A percentile compares a stretch with the other conserved stretches of the same genome.
phyloP scores from a whole-genome alignment of 2,113 vertebrate species.

The Mesoclemmys tuberculata region DNA sequence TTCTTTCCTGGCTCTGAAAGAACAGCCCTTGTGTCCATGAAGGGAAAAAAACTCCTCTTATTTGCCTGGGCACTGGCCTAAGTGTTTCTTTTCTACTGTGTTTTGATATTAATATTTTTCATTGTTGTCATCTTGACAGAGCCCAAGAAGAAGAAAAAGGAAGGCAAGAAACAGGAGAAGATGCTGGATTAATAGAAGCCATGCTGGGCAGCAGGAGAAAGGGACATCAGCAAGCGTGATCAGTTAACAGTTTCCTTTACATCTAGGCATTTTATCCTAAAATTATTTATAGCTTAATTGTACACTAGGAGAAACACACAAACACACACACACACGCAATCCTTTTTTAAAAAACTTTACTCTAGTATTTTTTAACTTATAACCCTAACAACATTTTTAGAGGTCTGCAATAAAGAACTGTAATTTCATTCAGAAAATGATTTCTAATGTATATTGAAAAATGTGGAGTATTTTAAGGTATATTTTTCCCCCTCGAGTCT shows the following conservation, averaged over 20 bases:
- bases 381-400: slow-evolving; percentile 78
- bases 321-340: slow-evolving; percentile 1
- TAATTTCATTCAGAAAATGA: slow-evolving; percentile 76
- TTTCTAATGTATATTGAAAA: slow-evolving; percentile 65
- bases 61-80: background rate
- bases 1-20: background rate
- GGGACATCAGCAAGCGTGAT: slow-evolving; percentile 71
- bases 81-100: background rate
- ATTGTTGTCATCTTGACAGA: slow-evolving; percentile 69
- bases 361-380: slow-evolving; percentile 76
- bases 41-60: background rate
- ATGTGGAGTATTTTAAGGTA: slow-evolving; percentile 31
- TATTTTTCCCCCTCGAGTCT: slow-evolving; percentile 15
- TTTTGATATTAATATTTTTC: slow-evolving; percentile 5
- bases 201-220: slow-evolving; percentile 30
- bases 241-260: slow-evolving; percentile 82
- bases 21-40: background rate
- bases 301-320: slow-evolving; percentile 74
- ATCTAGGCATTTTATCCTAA: slow-evolving; percentile 80
- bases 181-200: slow-evolving; percentile 79
- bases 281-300: slow-evolving; percentile 83
- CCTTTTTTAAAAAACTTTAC: slow-evolving; percentile 51
- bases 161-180: slow-evolving; percentile 87
- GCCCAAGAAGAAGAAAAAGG: slow-evolving; percentile 89
- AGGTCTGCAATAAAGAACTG: slow-evolving; percentile 75